These are phyloP conservation scores for Cataglyphis cursor DNA, from an alignment of 2,888 invertebrate species.

Conservation along the genomic window DNA sequence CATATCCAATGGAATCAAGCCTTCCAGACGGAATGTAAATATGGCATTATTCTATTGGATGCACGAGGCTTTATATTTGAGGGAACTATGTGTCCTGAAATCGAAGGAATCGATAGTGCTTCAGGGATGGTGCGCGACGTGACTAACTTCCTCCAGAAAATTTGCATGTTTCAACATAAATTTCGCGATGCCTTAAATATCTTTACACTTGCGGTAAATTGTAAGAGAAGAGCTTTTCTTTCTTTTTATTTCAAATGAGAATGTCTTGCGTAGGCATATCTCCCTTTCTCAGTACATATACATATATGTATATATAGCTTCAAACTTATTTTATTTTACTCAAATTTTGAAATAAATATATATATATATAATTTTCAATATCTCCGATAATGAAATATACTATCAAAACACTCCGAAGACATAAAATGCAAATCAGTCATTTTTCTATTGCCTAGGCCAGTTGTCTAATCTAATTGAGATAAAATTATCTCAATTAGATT, in stretches of 20 bases:
- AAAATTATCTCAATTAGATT: conserved; percentile 1
- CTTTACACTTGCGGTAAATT: conserved; percentile 15
- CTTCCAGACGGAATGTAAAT: conserved; percentile 73
- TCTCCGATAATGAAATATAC: conserved; percentile 54
- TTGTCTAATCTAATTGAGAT: neutral
- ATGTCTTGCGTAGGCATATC: neutral
- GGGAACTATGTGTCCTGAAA: conserved; percentile 64
- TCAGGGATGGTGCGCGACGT: conserved; percentile 22
- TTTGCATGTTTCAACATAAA: conserved; percentile 47
- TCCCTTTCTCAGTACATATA: neutral
- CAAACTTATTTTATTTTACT: conserved; percentile 25
- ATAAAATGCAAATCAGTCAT: conserved; percentile 28
- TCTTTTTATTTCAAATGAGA: neutral
- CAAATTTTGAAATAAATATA: neutral
- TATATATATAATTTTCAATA: conserved; percentile 24
- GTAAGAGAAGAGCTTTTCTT: conserved; percentile 9
- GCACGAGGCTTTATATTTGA: conserved; percentile 60
- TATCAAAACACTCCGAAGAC: conserved; percentile 59
- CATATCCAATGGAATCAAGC: conserved; percentile 66
- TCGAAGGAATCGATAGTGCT: conserved; percentile 53
- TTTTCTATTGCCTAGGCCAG: conserved; percentile 55
- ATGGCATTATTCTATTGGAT: conserved; percentile 64
- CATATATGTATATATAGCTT: neutral
- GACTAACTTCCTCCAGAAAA: conserved; percentile 30
- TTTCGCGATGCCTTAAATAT: conserved; percentile 24